A percentile compares a stretch with the other conserved stretches of the same genome.
Conservation (phyloP, 2,888 invertebrate species). For the Lingula anatina region DNA sequence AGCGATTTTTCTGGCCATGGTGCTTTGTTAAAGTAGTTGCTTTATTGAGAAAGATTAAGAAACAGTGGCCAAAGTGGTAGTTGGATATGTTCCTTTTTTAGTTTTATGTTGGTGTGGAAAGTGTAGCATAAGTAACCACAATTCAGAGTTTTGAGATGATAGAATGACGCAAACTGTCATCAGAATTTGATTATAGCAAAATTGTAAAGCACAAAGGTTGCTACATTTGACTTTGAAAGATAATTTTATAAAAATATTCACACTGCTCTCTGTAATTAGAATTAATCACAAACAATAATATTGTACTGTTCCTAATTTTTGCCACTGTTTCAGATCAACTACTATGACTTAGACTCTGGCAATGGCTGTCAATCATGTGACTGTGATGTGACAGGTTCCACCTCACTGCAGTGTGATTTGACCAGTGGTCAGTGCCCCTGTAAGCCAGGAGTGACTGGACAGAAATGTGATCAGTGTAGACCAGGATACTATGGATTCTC, state of each 20-base stretch:
- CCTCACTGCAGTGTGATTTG: constrained; percentile 27
- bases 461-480: constrained; percentile 80
- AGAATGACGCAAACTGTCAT: too few relatives aligned
- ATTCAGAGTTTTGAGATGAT: too few relatives aligned
- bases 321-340: constrained; percentile 21
- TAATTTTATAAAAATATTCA: too few relatives aligned
- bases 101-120: too few relatives aligned
- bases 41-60: constrained; percentile 71
- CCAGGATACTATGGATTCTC: constrained; percentile 60
- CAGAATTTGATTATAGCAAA: too few relatives aligned
- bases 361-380: constrained; percentile 64
- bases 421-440: constrained; percentile 76
- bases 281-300: too few relatives aligned
- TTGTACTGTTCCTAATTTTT: not conserved
- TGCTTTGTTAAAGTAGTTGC: constrained; percentile 55
- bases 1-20: too few relatives aligned
- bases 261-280: too few relatives aligned
- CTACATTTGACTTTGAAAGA: too few relatives aligned
- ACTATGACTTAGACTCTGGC: constrained; percentile 32
- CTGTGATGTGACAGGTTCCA: constrained; percentile 69
- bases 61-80: constrained; percentile 61
- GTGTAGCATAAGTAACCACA: too few relatives aligned
- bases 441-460: constrained; percentile 78
- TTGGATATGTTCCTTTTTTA: too few relatives aligned
- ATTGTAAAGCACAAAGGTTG: too few relatives aligned